phyloP scores from a whole-genome alignment of 2,888 invertebrate genomes.

The Dexiosoma caninum region DNA sequence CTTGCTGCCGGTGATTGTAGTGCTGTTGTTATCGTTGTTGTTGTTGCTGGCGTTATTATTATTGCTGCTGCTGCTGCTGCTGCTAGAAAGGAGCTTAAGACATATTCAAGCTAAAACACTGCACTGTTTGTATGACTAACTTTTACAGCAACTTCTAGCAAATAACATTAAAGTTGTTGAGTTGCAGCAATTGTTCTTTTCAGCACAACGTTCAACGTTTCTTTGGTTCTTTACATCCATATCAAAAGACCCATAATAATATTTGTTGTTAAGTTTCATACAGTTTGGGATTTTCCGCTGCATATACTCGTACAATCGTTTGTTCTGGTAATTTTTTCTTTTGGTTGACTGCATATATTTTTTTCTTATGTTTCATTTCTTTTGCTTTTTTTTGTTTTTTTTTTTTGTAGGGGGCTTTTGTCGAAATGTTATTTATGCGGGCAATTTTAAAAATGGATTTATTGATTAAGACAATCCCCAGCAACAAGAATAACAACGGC shows the following conservation, averaged over 20 bases:
- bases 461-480: constrained; percentile 66
- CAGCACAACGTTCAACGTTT: constrained; percentile 31
- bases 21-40: constrained; percentile 61
- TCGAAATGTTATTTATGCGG: constrained; percentile 65
- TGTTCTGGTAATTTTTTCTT: neutral
- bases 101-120: constrained; percentile 56
- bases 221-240: constrained; percentile 25
- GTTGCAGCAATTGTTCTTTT: constrained; percentile 60
- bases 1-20: constrained; percentile 56
- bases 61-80: constrained; percentile 58
- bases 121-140: constrained; percentile 60
- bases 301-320: too few species aligned
- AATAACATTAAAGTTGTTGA: constrained; percentile 52
- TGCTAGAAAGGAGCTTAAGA: constrained; percentile 67
- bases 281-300: constrained; percentile 36
- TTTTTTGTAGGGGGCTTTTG: constrained; percentile 26
- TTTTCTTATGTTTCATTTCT: too few species aligned
- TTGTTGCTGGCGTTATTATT: too few species aligned
- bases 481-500: constrained; percentile 15
- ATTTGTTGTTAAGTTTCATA: constrained; percentile 53
- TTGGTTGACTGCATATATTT: neutral
- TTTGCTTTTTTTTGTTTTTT: too few species aligned
- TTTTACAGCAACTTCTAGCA: constrained; percentile 55
- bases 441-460: constrained; percentile 65
- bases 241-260: constrained; percentile 55